phyloP scores from a whole-genome alignment of 2,797 vertebrate genomes.

The Silurus lanzhouensis region DNA sequence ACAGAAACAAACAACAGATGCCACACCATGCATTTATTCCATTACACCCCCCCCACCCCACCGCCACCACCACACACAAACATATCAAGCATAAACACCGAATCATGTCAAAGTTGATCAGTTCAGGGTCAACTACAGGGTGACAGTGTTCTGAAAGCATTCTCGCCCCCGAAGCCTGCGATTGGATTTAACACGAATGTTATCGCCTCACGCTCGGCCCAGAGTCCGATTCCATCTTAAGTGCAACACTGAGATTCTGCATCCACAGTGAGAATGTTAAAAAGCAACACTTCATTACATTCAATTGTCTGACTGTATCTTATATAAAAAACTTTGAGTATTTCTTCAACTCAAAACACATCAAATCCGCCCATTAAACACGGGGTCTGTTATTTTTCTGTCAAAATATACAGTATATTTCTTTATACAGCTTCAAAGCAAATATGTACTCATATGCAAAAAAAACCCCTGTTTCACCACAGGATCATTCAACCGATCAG shows the following conservation, averaged over 20 bases:
- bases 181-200: background rate
- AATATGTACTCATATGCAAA: no score
- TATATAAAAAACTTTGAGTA: background rate
- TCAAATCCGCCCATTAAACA: background rate
- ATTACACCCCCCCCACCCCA: conserved; percentile 42
- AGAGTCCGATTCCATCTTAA: background rate
- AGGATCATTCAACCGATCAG: background rate
- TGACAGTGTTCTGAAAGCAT: background rate
- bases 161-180: background rate
- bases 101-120: background rate
- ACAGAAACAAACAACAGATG: conserved; percentile 57
- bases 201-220: background rate
- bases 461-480: no score
- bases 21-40: conserved; percentile 52
- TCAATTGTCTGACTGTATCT: background rate
- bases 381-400: no score
- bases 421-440: no score
- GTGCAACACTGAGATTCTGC: background rate
- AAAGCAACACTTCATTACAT: background rate
- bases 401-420: no score
- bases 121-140: background rate
- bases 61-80: conserved; percentile 26
- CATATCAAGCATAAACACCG: conserved; percentile 1
- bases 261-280: background rate
- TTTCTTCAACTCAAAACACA: background rate